These are phyloP conservation scores for Subanguina moxae DNA, from an alignment of 1,140 invertebrate species.

Conservation along the genomic window DNA sequence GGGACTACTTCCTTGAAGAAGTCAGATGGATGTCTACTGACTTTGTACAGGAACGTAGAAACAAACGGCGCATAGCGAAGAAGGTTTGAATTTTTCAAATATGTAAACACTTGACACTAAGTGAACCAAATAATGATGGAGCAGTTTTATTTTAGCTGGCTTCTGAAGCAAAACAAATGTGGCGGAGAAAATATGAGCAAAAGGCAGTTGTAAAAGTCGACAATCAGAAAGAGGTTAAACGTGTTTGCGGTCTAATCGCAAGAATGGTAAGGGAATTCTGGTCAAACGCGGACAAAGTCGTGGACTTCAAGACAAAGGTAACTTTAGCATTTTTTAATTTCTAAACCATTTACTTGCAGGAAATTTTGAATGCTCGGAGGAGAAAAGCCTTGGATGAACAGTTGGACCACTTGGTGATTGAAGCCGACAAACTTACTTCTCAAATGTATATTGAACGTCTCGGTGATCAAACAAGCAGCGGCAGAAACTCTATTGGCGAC, in stretches of 20 bases:
- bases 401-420: constrained; percentile 94
- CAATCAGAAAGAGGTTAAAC: constrained; percentile 58
- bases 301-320: constrained; percentile 44
- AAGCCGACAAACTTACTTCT: constrained; percentile 90
- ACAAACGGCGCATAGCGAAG: constrained; percentile 90
- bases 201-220: constrained; percentile 1
- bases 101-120: too few relatives aligned
- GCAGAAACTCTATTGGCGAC: constrained; percentile 17
- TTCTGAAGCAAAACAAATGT: constrained; percentile 22
- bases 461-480: constrained; percentile 17
- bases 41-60: constrained; percentile 92
- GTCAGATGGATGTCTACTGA: constrained; percentile 96
- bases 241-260: constrained; percentile 81
- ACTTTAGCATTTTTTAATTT: constrained; percentile 6
- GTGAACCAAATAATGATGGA: too few relatives aligned
- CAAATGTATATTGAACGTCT: constrained; percentile 62
- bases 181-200: constrained; percentile 10
- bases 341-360: constrained; percentile 26
- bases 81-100: constrained; percentile 68
- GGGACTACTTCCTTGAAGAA: constrained; percentile 91
- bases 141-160: neutral
- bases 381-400: constrained; percentile 94
- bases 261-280: constrained; percentile 92
- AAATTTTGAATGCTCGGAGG: constrained; percentile 53
- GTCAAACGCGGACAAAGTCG: constrained; percentile 61